Evolutionary conservation across 2,797 vertebrate genomes (phyloP).

Genomic region (Esox lucius): DNA sequence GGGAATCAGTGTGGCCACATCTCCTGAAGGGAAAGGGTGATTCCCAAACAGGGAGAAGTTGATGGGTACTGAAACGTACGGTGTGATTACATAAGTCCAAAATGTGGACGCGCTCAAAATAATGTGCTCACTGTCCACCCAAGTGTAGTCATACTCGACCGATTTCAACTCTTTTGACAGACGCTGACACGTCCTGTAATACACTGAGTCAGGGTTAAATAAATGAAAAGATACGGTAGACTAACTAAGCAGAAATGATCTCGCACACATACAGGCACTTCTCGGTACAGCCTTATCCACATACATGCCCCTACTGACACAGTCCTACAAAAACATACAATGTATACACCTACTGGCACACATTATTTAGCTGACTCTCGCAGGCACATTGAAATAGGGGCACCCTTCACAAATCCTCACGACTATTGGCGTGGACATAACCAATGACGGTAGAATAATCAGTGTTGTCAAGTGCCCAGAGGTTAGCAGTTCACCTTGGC

Average conservation of each 20-base stretch:
- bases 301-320: background rate
- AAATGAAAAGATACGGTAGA: background rate
- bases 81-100: background rate
- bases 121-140: background rate
- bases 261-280: background rate
- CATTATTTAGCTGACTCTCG: background rate
- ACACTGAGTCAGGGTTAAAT: background rate
- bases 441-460: background rate
- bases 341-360: background rate
- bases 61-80: background rate
- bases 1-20: background rate
- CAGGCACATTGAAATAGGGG: background rate
- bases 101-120: background rate
- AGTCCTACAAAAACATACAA: background rate
- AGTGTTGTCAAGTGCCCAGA: background rate
- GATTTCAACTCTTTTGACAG: background rate
- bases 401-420: background rate
- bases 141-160: background rate
- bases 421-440: background rate
- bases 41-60: background rate
- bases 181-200: background rate
- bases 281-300: background rate
- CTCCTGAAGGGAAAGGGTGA: background rate
- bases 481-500: conserved; percentile 30
- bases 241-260: background rate